These are phyloP conservation scores for Arctocebus calabarensis DNA, from an alignment of 2,797 vertebrate genomes.

Conservation along the genomic window DNA sequence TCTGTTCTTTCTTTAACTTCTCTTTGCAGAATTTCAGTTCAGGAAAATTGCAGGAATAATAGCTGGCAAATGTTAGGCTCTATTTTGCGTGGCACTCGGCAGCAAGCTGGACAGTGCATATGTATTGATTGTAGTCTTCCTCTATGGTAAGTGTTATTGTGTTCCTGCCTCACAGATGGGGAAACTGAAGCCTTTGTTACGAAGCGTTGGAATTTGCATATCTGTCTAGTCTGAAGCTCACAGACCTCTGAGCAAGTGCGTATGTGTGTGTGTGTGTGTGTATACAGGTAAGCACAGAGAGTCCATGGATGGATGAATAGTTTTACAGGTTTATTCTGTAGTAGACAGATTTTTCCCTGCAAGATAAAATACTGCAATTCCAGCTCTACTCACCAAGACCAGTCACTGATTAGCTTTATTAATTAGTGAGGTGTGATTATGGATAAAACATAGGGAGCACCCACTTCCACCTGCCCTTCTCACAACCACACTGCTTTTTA, in stretches of 20 bases:
- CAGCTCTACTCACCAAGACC: background rate
- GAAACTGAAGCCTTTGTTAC: background rate
- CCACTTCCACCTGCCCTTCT: fast-evolving
- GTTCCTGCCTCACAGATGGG: background rate
- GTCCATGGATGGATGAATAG: background rate
- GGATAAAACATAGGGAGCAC: background rate
- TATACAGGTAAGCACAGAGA: too few relatives aligned
- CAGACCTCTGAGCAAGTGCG: background rate
- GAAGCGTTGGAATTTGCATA: background rate
- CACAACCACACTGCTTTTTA: background rate
- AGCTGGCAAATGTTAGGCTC: background rate
- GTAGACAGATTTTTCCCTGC: background rate
- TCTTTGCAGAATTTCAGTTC: background rate
- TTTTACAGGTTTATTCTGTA: background rate
- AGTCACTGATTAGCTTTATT: background rate
- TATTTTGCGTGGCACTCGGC: background rate
- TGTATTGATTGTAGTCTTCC: background rate
- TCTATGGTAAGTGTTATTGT: background rate
- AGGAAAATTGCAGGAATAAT: background rate
- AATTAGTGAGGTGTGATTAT: background rate
- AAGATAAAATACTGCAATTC: background rate
- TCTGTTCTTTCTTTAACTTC: background rate
- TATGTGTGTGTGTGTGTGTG: too few relatives aligned
- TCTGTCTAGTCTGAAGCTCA: background rate
- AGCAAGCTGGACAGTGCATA: background rate